These are phyloP conservation scores for Anisognathus igniventris DNA, from an alignment of 2,797 vertebrate species.

Conservation along the genomic window DNA sequence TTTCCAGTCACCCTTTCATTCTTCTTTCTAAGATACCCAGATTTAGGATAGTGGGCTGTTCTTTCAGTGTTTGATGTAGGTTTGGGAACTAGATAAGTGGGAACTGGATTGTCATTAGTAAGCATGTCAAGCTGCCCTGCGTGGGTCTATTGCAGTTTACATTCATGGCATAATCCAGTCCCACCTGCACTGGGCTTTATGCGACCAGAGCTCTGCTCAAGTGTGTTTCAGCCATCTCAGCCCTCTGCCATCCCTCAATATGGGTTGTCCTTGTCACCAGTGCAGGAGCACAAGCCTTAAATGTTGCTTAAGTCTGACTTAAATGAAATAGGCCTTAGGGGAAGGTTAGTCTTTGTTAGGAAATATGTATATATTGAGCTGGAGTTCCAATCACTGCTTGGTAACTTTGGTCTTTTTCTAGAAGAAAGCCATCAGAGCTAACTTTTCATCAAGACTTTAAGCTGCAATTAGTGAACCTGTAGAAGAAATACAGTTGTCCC, in stretches of 20 bases:
- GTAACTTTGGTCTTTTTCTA: background rate
- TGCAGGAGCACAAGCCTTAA: background rate
- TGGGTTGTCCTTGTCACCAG: background rate
- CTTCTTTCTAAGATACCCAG: background rate
- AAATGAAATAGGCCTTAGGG: background rate
- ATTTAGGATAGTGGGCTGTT: background rate
- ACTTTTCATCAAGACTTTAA: background rate
- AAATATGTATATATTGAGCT: background rate
- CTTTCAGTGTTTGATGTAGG: background rate
- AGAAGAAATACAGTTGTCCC: background rate
- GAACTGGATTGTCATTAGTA: background rate
- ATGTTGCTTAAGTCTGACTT: background rate
- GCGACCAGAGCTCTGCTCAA: background rate
- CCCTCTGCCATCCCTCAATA: background rate
- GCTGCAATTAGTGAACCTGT: background rate
- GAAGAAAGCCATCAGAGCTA: background rate
- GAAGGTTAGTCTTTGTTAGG: background rate
- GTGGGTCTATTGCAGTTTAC: background rate
- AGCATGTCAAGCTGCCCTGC: fast-evolving
- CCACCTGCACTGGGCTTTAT: background rate
- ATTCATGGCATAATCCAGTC: background rate
- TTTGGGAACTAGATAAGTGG: background rate
- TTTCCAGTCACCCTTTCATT: background rate
- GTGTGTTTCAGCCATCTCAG: background rate
- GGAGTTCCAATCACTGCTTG: background rate